These are phyloP conservation scores for Dioctria rufipes DNA, from an alignment of 2,888 invertebrate species.

Conservation along the genomic window DNA sequence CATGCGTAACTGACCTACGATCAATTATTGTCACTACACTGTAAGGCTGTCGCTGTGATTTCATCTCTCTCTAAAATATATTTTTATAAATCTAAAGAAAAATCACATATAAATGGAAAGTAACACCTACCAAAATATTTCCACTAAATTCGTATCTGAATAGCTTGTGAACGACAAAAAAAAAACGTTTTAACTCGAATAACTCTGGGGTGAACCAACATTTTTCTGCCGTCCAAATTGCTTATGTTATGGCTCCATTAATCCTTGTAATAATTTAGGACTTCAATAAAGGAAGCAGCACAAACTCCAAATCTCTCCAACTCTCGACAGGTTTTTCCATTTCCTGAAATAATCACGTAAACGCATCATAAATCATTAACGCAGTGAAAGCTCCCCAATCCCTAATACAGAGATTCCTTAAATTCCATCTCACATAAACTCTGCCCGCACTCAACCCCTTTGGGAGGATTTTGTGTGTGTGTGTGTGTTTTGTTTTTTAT, in stretches of 20 bases:
- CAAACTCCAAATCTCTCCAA: constrained; percentile 23
- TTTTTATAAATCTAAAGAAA: no score
- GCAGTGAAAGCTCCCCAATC: constrained; percentile 28
- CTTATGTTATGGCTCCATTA: constrained; percentile 45
- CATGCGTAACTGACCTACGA: no score
- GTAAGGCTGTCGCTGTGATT: no score
- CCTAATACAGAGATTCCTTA: neutral
- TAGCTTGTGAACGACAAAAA: neutral
- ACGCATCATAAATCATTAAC: constrained; percentile 59
- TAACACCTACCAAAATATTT: neutral
- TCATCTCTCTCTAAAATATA: no score
- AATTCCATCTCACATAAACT: constrained; percentile 16
- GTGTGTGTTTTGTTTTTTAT: neutral
- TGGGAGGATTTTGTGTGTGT: constrained; percentile 1
- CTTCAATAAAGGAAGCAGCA: constrained; percentile 29
- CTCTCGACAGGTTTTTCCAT: constrained; percentile 9
- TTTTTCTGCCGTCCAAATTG: constrained; percentile 39
- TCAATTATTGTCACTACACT: no score
- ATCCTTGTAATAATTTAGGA: constrained; percentile 47
- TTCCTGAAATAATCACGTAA: constrained; percentile 58
- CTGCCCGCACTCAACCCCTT: constrained; percentile 36
- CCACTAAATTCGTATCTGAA: neutral
- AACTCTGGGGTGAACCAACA: constrained; percentile 5
- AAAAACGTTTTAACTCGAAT: constrained; percentile 20
- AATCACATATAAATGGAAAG: neutral